These are phyloP conservation scores for Drosophila lini DNA, from an alignment of 1,140 invertebrate species.

Conservation along the genomic window DNA sequence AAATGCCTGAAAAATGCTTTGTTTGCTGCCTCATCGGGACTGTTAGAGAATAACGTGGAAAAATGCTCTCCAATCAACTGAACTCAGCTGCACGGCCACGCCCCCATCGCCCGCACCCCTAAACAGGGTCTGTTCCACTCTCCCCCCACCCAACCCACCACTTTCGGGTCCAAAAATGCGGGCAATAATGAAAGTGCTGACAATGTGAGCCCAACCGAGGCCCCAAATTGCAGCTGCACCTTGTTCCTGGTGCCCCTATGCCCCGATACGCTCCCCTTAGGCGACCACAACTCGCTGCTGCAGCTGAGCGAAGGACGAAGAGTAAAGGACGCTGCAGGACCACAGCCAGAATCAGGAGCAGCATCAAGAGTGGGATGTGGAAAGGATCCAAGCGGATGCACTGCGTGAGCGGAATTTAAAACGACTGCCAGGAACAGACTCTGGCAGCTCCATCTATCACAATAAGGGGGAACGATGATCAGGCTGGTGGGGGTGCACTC, in stretches of 20 bases:
- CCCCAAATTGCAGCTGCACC: slow-evolving; percentile 62
- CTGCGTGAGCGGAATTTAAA: slow-evolving; percentile 69
- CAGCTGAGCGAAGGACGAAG: slow-evolving; percentile 34
- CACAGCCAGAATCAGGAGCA: slow-evolving; percentile 18
- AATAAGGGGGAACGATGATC: slow-evolving; percentile 8
- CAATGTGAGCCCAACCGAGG: slow-evolving; percentile 50
- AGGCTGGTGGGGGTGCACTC: not conserved
- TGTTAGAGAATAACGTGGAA: slow-evolving; percentile 15
- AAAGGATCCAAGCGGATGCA: slow-evolving; percentile 13
- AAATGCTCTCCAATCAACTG: slow-evolving; percentile 51
- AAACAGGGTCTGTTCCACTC: not conserved
- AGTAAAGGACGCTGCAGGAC: slow-evolving; percentile 7
- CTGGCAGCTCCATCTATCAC: slow-evolving; percentile 51
- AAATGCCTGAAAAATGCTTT: slow-evolving; percentile 36
- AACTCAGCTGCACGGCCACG: slow-evolving; percentile 42
- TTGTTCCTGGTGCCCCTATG: slow-evolving; percentile 12
- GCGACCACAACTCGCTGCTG: slow-evolving; percentile 36
- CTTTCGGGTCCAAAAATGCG: slow-evolving; percentile 45
- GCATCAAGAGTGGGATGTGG: not conserved
- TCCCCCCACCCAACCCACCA: not conserved
- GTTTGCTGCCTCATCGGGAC: slow-evolving; percentile 25
- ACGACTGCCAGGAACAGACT: slow-evolving; percentile 55
- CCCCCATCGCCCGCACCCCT: not conserved
- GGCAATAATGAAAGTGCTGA: slow-evolving; percentile 72
- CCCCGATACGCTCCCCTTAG: not conserved